Evolutionary conservation across 2,888 invertebrate genomes (phyloP).

Genomic region (Synanthedon myopaeformis): DNA sequence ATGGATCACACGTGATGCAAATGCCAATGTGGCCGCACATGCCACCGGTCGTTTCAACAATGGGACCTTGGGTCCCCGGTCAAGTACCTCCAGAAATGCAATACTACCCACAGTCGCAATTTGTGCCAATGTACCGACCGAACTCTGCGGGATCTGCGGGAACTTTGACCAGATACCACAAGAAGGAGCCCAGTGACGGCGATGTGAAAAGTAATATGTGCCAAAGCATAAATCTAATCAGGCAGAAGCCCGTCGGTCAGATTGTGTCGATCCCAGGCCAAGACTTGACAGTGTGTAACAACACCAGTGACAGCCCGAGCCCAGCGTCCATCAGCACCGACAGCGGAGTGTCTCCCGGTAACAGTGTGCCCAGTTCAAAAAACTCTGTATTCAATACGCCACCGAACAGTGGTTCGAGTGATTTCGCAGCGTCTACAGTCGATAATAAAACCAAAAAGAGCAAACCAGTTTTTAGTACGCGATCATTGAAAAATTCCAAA

Average conservation of each 20-base stretch:
- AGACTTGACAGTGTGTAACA: slow-evolving; percentile 59
- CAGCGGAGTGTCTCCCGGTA: slow-evolving; percentile 58
- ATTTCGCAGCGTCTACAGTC: slow-evolving; percentile 24
- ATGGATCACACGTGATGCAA: slow-evolving; percentile 48
- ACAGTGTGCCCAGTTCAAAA: slow-evolving; percentile 50
- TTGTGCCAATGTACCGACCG: slow-evolving; percentile 57
- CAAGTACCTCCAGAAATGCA: slow-evolving; percentile 52
- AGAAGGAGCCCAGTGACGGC: slow-evolving; percentile 44
- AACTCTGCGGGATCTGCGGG: slow-evolving; percentile 62
- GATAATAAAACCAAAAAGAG: slow-evolving; percentile 48
- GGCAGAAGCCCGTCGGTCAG: slow-evolving; percentile 64
- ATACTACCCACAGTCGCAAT: slow-evolving; percentile 58
- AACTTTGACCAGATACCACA: slow-evolving; percentile 56
- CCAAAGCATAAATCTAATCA: slow-evolving; percentile 67
- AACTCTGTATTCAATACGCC: slow-evolving; percentile 40
- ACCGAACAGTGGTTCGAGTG: slow-evolving; percentile 17
- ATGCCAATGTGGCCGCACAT: slow-evolving; percentile 59
- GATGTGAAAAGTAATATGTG: slow-evolving; percentile 50
- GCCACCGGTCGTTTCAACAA: slow-evolving; percentile 45
- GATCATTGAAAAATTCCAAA: slow-evolving; percentile 62
- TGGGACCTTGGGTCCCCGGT: slow-evolving; percentile 51
- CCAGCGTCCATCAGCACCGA: slow-evolving; percentile 59
- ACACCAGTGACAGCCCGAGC: slow-evolving; percentile 51
- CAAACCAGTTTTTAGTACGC: slow-evolving; percentile 33
- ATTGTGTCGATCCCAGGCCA: slow-evolving; percentile 58